phyloP scores from a whole-genome alignment of 2,113 vertebrate genomes.

The Rhabdornis inornatus region DNA sequence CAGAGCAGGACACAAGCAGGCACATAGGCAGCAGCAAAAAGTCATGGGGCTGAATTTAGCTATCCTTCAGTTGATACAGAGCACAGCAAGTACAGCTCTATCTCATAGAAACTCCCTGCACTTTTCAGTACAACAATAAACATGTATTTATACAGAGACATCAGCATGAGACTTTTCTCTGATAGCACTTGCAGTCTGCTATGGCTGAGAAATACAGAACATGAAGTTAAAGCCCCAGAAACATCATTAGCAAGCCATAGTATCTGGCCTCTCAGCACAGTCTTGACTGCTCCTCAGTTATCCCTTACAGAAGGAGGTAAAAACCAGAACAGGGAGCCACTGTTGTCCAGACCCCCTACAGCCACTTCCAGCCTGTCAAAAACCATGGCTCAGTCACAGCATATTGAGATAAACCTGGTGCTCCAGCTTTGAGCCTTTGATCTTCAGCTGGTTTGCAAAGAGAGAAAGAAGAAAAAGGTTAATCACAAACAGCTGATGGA shows the following conservation, averaged over 20 bases:
- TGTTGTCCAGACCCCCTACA: neutral
- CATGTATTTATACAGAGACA: neutral
- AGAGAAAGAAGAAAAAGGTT: neutral
- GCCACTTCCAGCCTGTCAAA: neutral
- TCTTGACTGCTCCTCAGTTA: neutral
- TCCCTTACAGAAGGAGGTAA: neutral
- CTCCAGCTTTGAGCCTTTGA: neutral
- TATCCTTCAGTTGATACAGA: neutral
- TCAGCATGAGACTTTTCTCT: neutral
- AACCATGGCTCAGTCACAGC: neutral
- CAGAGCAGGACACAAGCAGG: neutral
- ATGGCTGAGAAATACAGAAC: neutral
- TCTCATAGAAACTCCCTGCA: neutral
- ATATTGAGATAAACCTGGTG: neutral
- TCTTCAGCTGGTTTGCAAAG: neutral
- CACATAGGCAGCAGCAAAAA: neutral
- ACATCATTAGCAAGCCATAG: neutral
- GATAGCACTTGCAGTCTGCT: neutral
- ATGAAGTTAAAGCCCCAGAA: neutral
- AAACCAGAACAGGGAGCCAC: neutral
- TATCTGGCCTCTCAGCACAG: neutral
- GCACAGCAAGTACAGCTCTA: neutral
- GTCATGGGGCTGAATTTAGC: neutral
- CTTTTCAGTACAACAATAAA: neutral
- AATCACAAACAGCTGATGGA: neutral